Conservation (phyloP, 2,113 vertebrate genomes). For the Erinaceus europaeus region DNA sequence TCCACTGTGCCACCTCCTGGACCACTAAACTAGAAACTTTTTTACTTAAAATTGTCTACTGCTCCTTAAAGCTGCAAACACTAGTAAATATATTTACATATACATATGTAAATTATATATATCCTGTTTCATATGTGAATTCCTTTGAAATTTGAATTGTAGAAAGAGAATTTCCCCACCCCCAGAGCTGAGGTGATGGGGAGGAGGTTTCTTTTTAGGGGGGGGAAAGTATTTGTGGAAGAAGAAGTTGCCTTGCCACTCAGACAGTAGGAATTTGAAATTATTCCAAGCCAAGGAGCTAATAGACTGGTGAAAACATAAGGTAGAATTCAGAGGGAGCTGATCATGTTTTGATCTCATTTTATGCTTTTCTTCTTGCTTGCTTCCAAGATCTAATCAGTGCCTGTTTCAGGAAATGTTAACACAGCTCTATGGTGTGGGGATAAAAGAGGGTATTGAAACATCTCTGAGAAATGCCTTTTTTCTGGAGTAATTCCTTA, state of each 20-base stretch:
- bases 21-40: no score
- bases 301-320: slow-evolving; percentile 57
- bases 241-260: slow-evolving; percentile 14
- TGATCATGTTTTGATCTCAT: slow-evolving; percentile 62
- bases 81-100: slow-evolving; percentile 1
- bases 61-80: slow-evolving; percentile 25
- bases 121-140: neutral
- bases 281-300: neutral
- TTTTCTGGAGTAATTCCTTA: no score
- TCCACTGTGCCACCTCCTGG: no score
- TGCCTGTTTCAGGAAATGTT: slow-evolving; percentile 37
- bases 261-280: slow-evolving; percentile 57
- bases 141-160: neutral
- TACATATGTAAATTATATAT: neutral
- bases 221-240: slow-evolving; percentile 12
- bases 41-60: slow-evolving; percentile 1
- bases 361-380: slow-evolving; percentile 47
- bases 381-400: slow-evolving; percentile 52
- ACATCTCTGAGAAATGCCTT: neutral
- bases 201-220: neutral
- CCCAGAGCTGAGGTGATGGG: neutral
- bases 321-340: slow-evolving; percentile 63
- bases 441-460: neutral
- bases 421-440: neutral
- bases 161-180: slow-evolving; percentile 30